Evolutionary conservation across 2,888 invertebrate species (phyloP), one percentile per base, ranked within the genome.

Genomic region (Emmelina monodactyla): DNA sequence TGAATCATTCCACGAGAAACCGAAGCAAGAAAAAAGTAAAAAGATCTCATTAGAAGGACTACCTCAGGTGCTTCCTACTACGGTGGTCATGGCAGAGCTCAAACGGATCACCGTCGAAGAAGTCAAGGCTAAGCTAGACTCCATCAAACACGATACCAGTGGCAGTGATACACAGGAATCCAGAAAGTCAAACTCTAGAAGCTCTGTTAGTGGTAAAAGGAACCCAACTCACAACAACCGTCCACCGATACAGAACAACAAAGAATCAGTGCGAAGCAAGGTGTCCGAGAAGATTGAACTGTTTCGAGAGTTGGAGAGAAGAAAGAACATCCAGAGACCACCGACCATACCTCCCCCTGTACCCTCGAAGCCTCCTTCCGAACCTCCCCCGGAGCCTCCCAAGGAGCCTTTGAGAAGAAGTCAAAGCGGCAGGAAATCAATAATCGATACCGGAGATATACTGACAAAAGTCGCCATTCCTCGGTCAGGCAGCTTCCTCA

Each of bases 381-480:
- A 64, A 38, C 47, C 58, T 11, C 51, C 58, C 11, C 51, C 55
- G 14, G 66, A 64, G 19, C 53, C 49, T 19, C 56, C 65, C 1
- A 70, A 70, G 41, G 72, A 73, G 38, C 70, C 79, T 22, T 49
- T 81, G 40, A 56, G 76, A 43, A 60, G 82, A 49, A 78, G 64
- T 44, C 80, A 80, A 45, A 81, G 80, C 43, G 69, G 72, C 19
- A 62, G 79, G 43, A 73, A 79, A 40, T 78, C 79, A 19, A 51
- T 76, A 15, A 78, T 62, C 37, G 86, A 87, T 42, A 83, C 86
- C 36, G 92, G 92, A 5, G 92, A 93, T 61, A 88, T 91, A 49
- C 68, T 92, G 50, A 93, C 93, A 0, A 89, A 91, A 64, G 91
- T 93, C 29, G 92, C 92, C 28, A 88, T 93, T 51, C 93, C 93